These are phyloP conservation scores for Lasius platythorax DNA, from an alignment of 2,888 invertebrate species.

Conservation along the genomic window DNA sequence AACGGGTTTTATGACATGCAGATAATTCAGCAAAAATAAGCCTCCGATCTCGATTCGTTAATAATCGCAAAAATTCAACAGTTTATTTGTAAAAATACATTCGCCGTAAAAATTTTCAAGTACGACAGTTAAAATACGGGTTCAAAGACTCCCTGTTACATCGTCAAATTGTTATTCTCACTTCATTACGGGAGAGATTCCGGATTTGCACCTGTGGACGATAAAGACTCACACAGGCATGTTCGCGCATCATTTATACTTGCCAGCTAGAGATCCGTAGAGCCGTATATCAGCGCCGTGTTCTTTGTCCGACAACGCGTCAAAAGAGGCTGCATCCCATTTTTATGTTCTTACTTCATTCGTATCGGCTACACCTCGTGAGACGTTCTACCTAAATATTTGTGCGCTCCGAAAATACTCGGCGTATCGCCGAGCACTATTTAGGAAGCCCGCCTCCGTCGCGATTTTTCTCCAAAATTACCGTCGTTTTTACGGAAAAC, in stretches of 20 bases:
- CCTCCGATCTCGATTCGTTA: not conserved
- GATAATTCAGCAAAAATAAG: not conserved
- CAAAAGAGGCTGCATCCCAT: constrained; percentile 37
- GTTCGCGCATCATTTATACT: constrained; percentile 48
- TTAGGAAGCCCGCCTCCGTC: constrained; percentile 2
- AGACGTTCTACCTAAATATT: constrained; percentile 58
- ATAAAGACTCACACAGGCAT: constrained; percentile 43
- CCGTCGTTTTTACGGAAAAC: not conserved
- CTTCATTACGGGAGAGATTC: not conserved
- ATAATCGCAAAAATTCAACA: not conserved
- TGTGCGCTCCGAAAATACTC: constrained; percentile 64
- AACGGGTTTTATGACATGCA: not conserved
- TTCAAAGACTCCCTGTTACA: not conserved
- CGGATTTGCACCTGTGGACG: constrained; percentile 31
- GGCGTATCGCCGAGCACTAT: constrained; percentile 46
- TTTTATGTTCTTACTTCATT: constrained; percentile 62
- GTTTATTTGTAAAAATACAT: not conserved
- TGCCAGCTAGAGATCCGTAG: constrained; percentile 50
- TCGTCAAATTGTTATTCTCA: constrained; percentile 3
- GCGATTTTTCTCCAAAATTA: not conserved
- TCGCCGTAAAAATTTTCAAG: not conserved
- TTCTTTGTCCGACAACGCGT: constrained; percentile 26
- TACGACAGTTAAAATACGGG: not conserved
- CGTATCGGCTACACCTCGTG: constrained; percentile 37
- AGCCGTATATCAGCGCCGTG: constrained; percentile 45